Percentiles rank a stretch among this genome's conserved stretches.
Conservation (phyloP, 2,113 vertebrate species). For the Clarias magur region DNA sequence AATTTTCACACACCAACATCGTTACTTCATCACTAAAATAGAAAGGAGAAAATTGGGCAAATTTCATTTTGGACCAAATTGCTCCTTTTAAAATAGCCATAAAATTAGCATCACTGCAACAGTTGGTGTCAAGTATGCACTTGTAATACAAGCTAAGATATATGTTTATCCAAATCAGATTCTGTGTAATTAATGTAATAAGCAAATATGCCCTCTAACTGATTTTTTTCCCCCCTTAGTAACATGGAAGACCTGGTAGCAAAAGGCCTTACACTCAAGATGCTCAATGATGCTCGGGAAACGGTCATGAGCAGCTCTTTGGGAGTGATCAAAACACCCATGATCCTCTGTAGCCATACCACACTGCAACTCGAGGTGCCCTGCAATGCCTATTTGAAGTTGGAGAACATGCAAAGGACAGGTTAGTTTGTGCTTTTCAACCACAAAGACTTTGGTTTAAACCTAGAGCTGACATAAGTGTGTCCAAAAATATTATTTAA, state of each 20-base stretch:
- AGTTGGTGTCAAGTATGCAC: background rate
- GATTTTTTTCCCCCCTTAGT: background rate
- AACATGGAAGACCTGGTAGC: slow-evolving; percentile 62
- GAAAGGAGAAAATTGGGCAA: background rate
- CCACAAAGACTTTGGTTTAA: background rate
- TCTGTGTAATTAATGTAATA: background rate
- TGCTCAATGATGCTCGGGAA: slow-evolving; percentile 67
- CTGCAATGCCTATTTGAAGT: slow-evolving; percentile 69
- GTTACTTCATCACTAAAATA: background rate
- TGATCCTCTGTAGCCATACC: slow-evolving; percentile 69
- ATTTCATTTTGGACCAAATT: background rate
- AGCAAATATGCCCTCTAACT: background rate
- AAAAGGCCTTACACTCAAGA: slow-evolving; percentile 63
- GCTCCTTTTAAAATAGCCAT: background rate
- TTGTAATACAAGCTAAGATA: background rate
- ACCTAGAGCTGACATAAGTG: background rate
- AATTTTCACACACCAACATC: background rate
- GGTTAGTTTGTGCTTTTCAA: slow-evolving; percentile 56
- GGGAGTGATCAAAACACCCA: slow-evolving; percentile 74
- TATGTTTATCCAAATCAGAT: background rate
- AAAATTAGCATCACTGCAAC: background rate
- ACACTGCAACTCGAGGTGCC: slow-evolving; percentile 60
- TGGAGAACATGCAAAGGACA: slow-evolving; percentile 78
- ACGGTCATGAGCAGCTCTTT: slow-evolving; percentile 70
- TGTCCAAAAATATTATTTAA: background rate